These are phyloP conservation scores for Aplysia californica DNA, from an alignment of 1,140 invertebrate genomes.

Conservation along the genomic window DNA sequence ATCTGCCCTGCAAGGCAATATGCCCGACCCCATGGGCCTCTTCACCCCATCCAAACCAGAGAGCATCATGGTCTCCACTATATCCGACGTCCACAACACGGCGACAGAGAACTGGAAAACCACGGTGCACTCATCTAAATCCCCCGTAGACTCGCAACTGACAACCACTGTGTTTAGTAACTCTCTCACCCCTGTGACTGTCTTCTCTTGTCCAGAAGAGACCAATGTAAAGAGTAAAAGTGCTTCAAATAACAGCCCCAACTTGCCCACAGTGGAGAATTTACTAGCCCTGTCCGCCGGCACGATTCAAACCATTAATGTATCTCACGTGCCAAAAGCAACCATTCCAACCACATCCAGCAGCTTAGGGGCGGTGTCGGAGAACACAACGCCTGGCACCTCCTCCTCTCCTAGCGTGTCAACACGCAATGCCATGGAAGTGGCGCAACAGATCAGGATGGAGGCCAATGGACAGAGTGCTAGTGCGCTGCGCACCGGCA, in stretches of 20 bases:
- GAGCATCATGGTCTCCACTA: background rate
- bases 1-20: slow-evolving; percentile 35
- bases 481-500: slow-evolving; percentile 10
- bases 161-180: background rate
- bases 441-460: slow-evolving; percentile 27
- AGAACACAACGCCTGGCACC: background rate
- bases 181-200: too few species aligned
- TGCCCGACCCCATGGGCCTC: slow-evolving; percentile 25
- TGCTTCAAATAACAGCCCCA: too few species aligned
- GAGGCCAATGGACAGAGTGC: slow-evolving; percentile 25
- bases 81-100: background rate
- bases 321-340: slow-evolving; percentile 17
- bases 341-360: background rate
- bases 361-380: background rate
- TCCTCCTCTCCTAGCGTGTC: slow-evolving; percentile 4
- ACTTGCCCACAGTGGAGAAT: slow-evolving; percentile 13
- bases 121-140: background rate
- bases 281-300: slow-evolving; percentile 6
- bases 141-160: background rate
- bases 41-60: slow-evolving; percentile 18
- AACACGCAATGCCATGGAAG: slow-evolving; percentile 21
- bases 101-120: background rate
- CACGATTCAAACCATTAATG: slow-evolving; percentile 21
- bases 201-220: too few species aligned
- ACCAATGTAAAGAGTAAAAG: too few species aligned